Base-by-base conservation (phyloP, 2,888 invertebrate species). In the Mesorhabditis sp. region DNA sequence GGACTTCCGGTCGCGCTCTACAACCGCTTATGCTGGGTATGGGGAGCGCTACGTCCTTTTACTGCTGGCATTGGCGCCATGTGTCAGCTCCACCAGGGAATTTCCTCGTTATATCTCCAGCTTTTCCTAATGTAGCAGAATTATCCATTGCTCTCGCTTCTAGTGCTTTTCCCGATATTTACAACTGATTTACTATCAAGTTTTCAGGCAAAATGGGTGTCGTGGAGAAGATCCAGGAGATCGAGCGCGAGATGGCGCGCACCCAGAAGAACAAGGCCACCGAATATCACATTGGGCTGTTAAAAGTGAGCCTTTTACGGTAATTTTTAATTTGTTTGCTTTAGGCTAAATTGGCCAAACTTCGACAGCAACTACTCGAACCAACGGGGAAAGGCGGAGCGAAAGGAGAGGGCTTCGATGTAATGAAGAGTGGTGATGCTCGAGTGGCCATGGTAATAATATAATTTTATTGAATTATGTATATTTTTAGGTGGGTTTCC, bases 231-330 rank as follows among this genome's bases (percentile, higher is more conserved):
- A 98, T 98, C 87, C 92, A 94, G 4, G 97, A 98, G 90, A 96
- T 98, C 77, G 98, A 98, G 87, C 92, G 92, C 86, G 98, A 98
- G 91, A 98, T 98, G 78, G 93, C 94, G 90, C 90, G 95, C 81
- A 98, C 98, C 28, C 98, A 98, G 87, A 98, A 98, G 88, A 98
- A 98, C 89, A 98, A 98, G 92, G 97, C 97, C 5, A 98, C 98
- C 83, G 98, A 98, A 87, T 97, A 98, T 85, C 98, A 99, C 89
- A 90, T 98, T 89, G 98, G 98, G 62, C 89, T 98, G 65, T 87
- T 99, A 70, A 98, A 99, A 88, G 98, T 97, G 0, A 87, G 73
- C n/a, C 4, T 63, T 28, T n/a, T 15, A 15, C 42, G n/a, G n/a
- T 43, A 66, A 15, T 50, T 5, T n/a, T 66, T n/a, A 4, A 13